Evolutionary conservation across 2,888 invertebrate genomes (phyloP), one percentile per base, ranked within the genome.

Genomic region (Aromia moschata): DNA sequence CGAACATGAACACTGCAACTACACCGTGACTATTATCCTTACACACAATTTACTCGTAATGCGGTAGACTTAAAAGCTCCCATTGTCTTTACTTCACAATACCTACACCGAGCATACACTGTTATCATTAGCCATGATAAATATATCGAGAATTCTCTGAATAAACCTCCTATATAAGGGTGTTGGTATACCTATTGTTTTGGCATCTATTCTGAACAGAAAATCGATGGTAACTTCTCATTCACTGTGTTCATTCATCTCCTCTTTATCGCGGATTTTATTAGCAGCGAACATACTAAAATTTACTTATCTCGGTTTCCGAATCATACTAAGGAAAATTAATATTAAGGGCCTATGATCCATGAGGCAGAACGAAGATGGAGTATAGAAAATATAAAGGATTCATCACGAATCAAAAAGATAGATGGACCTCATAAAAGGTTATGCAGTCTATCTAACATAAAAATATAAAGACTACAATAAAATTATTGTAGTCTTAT

Each of bases 41-140:
- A 38, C 20, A 52, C 41, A 52, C 41, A 41, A 41, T 41, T 30
- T 31, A 41, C 31, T 38, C 41, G 31, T 41, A 30, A 31, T 9
- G 30, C 25, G 44, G 31, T 18, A 12, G 25, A 20, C 25, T 30
- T 17, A 40, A 41, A 41, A 31, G 41, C 15, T 4, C 11, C 52
- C 41, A 41, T 52, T 52, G 52, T 52, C 52, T 52, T 52, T 31
- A 25, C 30, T 11, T 30, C 40, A 41, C 52, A 52, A 41, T 52
- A 52, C 52, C 40, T 41, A 4, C 25, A 31, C n/a, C 10, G 11
- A 9, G 14, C 15, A 16, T 38, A 41, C 25, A 30, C 52, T 14
- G 37, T 52, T 41, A 52, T 52, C 52, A 41, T 41, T 40, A 31
- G 25, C 25, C 14, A 41, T 31, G 52, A 10, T 37, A 49, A 14